A percentile compares a stretch with the other conserved stretches of the same genome.
Evolutionary conservation across 92 coral and sea anemone genomes (phyloP).

Genomic region (Parazoanthus swiftii): DNA sequence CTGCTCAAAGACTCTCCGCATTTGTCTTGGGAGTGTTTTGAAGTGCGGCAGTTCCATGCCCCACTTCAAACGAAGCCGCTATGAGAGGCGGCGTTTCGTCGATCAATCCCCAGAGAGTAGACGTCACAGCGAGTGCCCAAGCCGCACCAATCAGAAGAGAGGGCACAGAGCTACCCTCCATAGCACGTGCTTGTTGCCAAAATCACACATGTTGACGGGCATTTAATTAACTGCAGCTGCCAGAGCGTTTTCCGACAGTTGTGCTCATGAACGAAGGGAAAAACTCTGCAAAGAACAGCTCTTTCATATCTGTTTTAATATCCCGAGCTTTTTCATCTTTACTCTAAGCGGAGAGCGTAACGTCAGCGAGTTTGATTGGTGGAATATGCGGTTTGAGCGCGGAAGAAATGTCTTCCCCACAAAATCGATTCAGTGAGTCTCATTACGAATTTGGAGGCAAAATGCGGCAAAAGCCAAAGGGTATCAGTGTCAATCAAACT

Average conservation of each 20-base stretch:
- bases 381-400: constrained; percentile 65
- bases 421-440: constrained; percentile 75
- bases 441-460: constrained; percentile 88
- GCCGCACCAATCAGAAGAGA: constrained; percentile 97
- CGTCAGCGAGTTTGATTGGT: constrained; percentile 55
- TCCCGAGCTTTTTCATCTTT: constrained; percentile 32
- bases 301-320: constrained; percentile 42
- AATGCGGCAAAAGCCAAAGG: constrained; percentile 79
- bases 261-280: constrained; percentile 61
- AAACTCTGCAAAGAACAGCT: constrained; percentile 51
- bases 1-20: constrained; percentile 79
- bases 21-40: constrained; percentile 94
- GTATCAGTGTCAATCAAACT: constrained; percentile 83
- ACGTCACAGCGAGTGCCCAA: constrained; percentile 91
- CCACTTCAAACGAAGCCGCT: constrained; percentile 96
- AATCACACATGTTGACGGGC: constrained; percentile 98
- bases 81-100: constrained; percentile 93
- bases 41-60: constrained; percentile 86
- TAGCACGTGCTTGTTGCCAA: constrained; percentile 98
- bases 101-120: constrained; percentile 98
- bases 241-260: constrained; percentile 66
- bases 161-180: constrained; percentile 68
- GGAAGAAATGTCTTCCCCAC: constrained; percentile 78
- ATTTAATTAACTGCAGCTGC: constrained; percentile 99
- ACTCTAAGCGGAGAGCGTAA: constrained; percentile 1